Evolutionary conservation across 2,888 invertebrate species (phyloP).

Genomic region (Malacosoma neustria): DNA sequence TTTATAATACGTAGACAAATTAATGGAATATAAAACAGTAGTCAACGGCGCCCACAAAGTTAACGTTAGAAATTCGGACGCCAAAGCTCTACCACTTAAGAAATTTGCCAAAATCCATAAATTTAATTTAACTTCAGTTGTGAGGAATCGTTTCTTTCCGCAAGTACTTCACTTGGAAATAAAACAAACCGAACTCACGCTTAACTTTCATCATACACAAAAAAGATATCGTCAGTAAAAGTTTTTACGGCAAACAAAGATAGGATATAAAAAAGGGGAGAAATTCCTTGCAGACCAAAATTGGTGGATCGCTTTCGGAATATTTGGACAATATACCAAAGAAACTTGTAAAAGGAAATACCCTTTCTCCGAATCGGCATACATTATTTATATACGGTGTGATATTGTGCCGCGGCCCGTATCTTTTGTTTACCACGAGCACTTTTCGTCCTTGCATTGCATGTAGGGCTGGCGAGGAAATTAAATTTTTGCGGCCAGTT

Average conservation of each 20-base stretch:
- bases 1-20: too few relatives aligned
- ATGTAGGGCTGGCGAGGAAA: constrained; percentile 15
- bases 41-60: too few relatives aligned
- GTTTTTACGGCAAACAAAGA: not conserved
- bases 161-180: not conserved
- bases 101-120: not conserved
- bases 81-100: too few relatives aligned
- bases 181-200: not conserved
- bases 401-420: constrained; percentile 19
- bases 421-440: constrained; percentile 37
- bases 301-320: constrained; percentile 15
- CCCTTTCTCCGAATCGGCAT: constrained; percentile 21
- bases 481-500: constrained; percentile 2
- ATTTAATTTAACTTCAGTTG: not conserved
- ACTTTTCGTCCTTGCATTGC: constrained; percentile 17
- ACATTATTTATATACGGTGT: constrained; percentile 33
- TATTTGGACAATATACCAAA: constrained; percentile 17
- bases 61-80: too few relatives aligned
- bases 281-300: constrained; percentile 11
- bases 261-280: not conserved
- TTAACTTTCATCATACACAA: constrained; percentile 1
- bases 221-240: constrained; percentile 4
- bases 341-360: constrained; percentile 25
- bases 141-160: not conserved
- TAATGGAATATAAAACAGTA: too few relatives aligned